Evolutionary conservation across 2,113 vertebrate species (phyloP).

Genomic region (mouse (Mus musculus)): DNA sequence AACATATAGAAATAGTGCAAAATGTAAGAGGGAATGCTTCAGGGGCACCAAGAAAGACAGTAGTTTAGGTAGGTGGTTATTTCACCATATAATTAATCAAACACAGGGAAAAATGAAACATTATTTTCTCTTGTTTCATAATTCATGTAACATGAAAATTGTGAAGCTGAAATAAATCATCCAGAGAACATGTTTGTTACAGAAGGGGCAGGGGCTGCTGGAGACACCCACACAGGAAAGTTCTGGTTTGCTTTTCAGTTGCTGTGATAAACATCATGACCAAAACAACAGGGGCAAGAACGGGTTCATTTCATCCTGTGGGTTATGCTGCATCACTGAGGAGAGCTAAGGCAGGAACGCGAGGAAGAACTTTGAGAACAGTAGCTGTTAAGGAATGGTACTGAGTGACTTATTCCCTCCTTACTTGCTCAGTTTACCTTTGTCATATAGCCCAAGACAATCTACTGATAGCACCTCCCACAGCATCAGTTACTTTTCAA

Average conservation of each 20-base stretch:
- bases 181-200: not conserved
- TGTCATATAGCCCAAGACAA: not conserved
- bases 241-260: not conserved
- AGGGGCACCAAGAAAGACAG: not conserved
- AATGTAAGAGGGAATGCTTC: not conserved
- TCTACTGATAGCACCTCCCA: not conserved
- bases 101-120: not conserved
- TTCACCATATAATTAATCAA: not conserved
- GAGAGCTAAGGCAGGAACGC: not conserved
- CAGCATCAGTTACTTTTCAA: not conserved
- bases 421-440: not conserved
- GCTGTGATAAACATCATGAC: not conserved
- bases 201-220: not conserved
- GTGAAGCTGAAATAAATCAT: not conserved
- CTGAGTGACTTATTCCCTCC: not conserved
- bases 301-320: not conserved
- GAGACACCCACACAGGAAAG: not conserved
- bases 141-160: constrained; percentile 9
- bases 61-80: not conserved
- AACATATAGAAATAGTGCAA: not conserved
- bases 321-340: not conserved
- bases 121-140: not conserved
- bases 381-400: not conserved
- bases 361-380: not conserved
- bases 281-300: not conserved